These are phyloP conservation scores for Rhagonycha lutea DNA, from an alignment of 2,888 invertebrate genomes.

Conservation along the genomic window DNA sequence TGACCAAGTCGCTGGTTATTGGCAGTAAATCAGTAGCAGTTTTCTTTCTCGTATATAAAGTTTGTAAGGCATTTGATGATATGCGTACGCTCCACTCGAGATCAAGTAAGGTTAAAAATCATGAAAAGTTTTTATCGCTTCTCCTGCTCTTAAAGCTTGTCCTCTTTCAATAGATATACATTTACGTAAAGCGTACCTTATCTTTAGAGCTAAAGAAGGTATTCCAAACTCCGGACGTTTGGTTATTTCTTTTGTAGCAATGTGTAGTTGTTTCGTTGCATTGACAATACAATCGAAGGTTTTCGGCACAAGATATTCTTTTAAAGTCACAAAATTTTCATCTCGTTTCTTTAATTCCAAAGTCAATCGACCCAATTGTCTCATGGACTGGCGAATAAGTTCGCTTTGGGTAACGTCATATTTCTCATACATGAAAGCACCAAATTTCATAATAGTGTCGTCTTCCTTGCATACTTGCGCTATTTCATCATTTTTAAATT, in stretches of 20 bases:
- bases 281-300: slow-evolving; percentile 12
- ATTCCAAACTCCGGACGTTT: slow-evolving; percentile 3
- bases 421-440: slow-evolving; percentile 21
- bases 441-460: background rate
- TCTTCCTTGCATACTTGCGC: background rate
- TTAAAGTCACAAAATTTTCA: background rate
- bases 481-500: background rate
- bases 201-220: slow-evolving; percentile 24
- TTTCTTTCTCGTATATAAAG: slow-evolving; percentile 25
- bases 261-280: slow-evolving; percentile 6
- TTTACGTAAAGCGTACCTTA: slow-evolving; percentile 24
- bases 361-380: slow-evolving; percentile 3
- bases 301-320: slow-evolving; percentile 14
- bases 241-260: background rate
- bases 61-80: slow-evolving; percentile 30
- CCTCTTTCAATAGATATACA: slow-evolving; percentile 22
- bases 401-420: slow-evolving; percentile 5
- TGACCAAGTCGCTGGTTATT: slow-evolving; percentile 31
- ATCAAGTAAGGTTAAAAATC: slow-evolving; percentile 21
- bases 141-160: slow-evolving; percentile 6
- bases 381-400: slow-evolving; percentile 8
- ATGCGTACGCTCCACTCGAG: slow-evolving; percentile 32
- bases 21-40: slow-evolving; percentile 30
- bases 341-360: background rate
- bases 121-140: slow-evolving; percentile 6